phyloP scores from a whole-genome alignment of 2,888 invertebrate genomes.

The Furcula furcula region DNA sequence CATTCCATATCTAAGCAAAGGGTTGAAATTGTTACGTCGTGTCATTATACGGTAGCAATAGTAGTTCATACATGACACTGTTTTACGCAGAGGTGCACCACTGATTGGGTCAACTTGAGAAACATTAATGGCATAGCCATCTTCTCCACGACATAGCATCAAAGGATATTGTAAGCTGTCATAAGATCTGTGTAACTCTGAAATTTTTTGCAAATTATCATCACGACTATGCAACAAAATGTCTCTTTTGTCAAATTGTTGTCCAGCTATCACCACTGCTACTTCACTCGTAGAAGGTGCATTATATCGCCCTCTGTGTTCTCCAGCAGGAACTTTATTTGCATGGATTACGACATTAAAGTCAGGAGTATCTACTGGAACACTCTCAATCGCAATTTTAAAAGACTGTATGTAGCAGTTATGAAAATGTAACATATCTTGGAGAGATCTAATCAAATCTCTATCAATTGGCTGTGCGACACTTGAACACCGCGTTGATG shows the following conservation, averaged over 20 bases:
- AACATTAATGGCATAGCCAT: slow-evolving; percentile 25
- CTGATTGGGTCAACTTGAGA: slow-evolving; percentile 20
- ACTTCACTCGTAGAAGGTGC: slow-evolving; percentile 27
- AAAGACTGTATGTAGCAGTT: slow-evolving; percentile 23
- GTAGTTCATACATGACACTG: slow-evolving; percentile 21
- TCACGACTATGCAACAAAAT: slow-evolving; percentile 26
- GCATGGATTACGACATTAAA: slow-evolving; percentile 26
- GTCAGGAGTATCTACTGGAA: slow-evolving; percentile 19
- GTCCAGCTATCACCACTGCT: slow-evolving; percentile 26
- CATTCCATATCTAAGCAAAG: slow-evolving; percentile 20
- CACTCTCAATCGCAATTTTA: slow-evolving; percentile 25
- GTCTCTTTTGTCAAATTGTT: slow-evolving; percentile 29
- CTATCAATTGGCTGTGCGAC: slow-evolving; percentile 21
- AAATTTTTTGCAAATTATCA: slow-evolving; percentile 23
- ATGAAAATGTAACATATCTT: slow-evolving; percentile 26
- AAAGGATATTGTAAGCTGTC: slow-evolving; percentile 31
- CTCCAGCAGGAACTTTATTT: slow-evolving; percentile 23
- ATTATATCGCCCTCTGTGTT: slow-evolving; percentile 28
- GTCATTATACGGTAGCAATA: too few relatives aligned
- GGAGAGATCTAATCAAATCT: slow-evolving; percentile 19
- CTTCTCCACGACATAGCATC: slow-evolving; percentile 25
- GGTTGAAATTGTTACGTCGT: too few relatives aligned
- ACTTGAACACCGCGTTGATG: slow-evolving; percentile 20
- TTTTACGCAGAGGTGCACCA: slow-evolving; percentile 15
- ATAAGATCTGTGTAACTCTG: slow-evolving; percentile 28